These are phyloP conservation scores for Philaethria dido DNA, from an alignment of 2,888 invertebrate species.

Conservation along the genomic window DNA sequence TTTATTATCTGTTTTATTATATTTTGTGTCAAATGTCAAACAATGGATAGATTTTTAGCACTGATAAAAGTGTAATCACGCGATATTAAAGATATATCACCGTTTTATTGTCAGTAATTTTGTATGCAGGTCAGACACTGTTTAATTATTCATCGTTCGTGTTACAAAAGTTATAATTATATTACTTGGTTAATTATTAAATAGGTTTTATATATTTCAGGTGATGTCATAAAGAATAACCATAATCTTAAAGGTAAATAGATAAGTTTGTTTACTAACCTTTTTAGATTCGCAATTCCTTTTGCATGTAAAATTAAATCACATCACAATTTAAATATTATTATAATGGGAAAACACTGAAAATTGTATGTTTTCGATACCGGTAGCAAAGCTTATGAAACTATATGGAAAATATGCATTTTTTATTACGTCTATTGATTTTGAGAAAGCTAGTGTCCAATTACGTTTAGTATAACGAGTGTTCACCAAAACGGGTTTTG, in stretches of 20 bases:
- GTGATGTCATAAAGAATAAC: not conserved
- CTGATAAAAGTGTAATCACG: slow-evolving; percentile 53
- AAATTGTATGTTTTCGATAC: slow-evolving; percentile 50
- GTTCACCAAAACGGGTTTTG: slow-evolving; percentile 60
- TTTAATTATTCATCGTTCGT: slow-evolving; percentile 50
- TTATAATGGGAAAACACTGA: slow-evolving; percentile 48
- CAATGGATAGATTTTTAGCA: slow-evolving; percentile 49
- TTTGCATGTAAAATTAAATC: slow-evolving; percentile 53
- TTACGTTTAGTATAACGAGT: slow-evolving; percentile 54
- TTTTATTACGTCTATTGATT: slow-evolving; percentile 81
- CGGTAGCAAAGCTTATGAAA: slow-evolving; percentile 66
- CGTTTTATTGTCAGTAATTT: slow-evolving; percentile 46
- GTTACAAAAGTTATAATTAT: slow-evolving; percentile 38
- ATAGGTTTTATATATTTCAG: slow-evolving; percentile 9
- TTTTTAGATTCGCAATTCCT: slow-evolving; percentile 47
- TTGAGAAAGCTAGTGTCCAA: slow-evolving; percentile 53
- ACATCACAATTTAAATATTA: slow-evolving; percentile 52
- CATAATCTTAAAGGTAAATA: slow-evolving; percentile 15
- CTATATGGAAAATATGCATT: slow-evolving; percentile 80
- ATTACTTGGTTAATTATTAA: slow-evolving; percentile 15
- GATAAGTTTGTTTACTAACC: slow-evolving; percentile 71
- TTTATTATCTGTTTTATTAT: slow-evolving; percentile 39
- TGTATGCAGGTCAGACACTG: slow-evolving; percentile 46
- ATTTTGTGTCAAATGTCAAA: slow-evolving; percentile 48
- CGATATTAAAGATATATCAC: slow-evolving; percentile 48